Base-by-base conservation (phyloP, 2,888 invertebrate genomes). In the Trichacis sp. region DNA sequence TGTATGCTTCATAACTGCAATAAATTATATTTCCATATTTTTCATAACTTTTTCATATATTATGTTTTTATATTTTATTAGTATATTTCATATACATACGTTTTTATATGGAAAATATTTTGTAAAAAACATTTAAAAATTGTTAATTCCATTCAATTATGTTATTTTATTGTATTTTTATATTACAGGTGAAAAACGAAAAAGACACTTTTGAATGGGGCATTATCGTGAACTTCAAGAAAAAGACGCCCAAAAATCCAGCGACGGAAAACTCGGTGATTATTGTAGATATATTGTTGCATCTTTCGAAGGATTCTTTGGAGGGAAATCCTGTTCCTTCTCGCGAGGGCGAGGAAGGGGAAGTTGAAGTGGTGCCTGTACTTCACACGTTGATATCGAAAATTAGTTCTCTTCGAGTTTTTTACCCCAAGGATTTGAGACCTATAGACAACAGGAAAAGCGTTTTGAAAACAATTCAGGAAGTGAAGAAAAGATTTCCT, bases 201-300 rank as follows among this genome's bases (percentile, higher is more conserved):
- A 90, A 90, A 30, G 89, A 92, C 70, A 93, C 95, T 77, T 98
- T 96, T 83, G 98, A 97, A 75, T 99, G 99, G 98, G 97, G 97
- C 9, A 93, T 96, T 47, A 91, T 99, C 52, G 90, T 99, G 1
- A 97, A 96, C 85, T 97, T 95, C 80, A 92, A 93, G 76, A 94
- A 94, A 75, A 91, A 91, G 72, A 84, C 69, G 63, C 80, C 81
- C 15, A 81, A 77, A 62, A 88, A 88, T 79, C 87, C 87, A 0
- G 53, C 82, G 1, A 85, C 88, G 83, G 81, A 89, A 74, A 85
- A 85, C 52, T 77, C 84, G 0, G 87, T 88, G 42, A 91, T 96
- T 66, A 88, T 94, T 12, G 90, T 96, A 0, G 96, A 97, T 79
- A 91, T 95, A 46, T 84, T 98, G 64, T 84, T 97, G 40, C 91